A percentile compares a stretch with the other conserved stretches of the same genome.
phyloP scores from a whole-genome alignment of 1,140 invertebrate genomes.

The Adoxophyes honmai region DNA sequence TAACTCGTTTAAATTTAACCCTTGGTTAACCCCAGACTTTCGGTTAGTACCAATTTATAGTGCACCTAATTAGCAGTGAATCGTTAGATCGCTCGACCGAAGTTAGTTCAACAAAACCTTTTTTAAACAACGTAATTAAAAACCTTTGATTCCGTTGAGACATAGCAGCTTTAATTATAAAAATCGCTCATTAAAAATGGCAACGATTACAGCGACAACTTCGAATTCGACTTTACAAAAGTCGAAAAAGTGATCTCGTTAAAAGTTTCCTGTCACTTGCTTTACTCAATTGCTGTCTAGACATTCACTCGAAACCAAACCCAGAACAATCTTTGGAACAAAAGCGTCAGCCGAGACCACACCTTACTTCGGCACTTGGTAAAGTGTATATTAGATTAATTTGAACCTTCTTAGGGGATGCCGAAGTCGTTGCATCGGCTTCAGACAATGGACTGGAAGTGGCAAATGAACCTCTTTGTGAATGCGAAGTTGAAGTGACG shows the following conservation, averaged over 20 bases:
- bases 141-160: not conserved
- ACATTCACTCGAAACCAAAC: conserved; percentile 41
- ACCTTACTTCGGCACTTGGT: conserved; percentile 1
- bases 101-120: conserved; percentile 23
- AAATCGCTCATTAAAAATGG: too few relatives aligned
- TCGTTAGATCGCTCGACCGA: conserved; percentile 60
- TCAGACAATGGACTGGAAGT: conserved; percentile 61
- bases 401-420: conserved; percentile 26
- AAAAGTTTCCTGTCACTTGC: conserved; percentile 53
- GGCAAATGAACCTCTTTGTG: conserved; percentile 65
- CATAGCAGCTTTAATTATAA: too few relatives aligned
- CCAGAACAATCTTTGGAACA: conserved; percentile 5
- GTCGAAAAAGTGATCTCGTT: conserved; percentile 54
- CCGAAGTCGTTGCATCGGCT: conserved; percentile 56
- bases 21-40: conserved; percentile 56
- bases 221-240: not conserved
- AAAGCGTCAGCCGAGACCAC: not conserved
- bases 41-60: conserved; percentile 66
- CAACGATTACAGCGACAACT: too few relatives aligned
- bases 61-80: conserved; percentile 67
- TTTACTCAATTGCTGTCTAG: conserved; percentile 43
- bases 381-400: conserved; percentile 27
- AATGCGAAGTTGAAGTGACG: conserved; percentile 48
- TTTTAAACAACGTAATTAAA: not conserved
- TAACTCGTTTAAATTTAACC: conserved; percentile 69